These are phyloP conservation scores for Drosophila infuscata DNA, from an alignment of 2,888 invertebrate genomes.

Conservation along the genomic window DNA sequence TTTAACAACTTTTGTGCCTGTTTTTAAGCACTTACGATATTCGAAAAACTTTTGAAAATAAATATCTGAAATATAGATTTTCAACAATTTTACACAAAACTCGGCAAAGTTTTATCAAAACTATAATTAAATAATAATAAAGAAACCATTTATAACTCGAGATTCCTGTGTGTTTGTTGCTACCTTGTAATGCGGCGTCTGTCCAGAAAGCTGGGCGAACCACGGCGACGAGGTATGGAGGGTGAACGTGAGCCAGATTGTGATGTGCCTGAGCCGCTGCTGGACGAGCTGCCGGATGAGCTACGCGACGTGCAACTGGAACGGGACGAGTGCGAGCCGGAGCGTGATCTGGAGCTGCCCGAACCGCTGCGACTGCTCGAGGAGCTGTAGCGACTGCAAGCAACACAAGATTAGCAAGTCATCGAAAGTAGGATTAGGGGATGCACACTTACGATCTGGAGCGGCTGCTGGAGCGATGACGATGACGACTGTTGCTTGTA, in stretches of 20 bases:
- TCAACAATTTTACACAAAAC: conserved; percentile 3
- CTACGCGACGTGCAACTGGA: conserved; percentile 83
- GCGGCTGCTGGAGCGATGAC: conserved; percentile 83
- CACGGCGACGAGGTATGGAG: conserved; percentile 96
- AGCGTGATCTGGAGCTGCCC: conserved; percentile 82
- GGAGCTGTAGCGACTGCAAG: conserved; percentile 79
- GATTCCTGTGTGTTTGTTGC: conserved; percentile 36
- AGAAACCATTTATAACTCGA: not conserved
- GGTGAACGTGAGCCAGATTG: conserved; percentile 89
- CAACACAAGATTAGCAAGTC: not conserved
- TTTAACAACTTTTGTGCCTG: too few species aligned
- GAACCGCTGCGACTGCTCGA: conserved; percentile 82
- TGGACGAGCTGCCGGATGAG: conserved; percentile 83
- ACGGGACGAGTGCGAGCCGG: conserved; percentile 82
- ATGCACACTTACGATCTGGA: conserved; percentile 84
- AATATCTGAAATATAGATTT: not conserved
- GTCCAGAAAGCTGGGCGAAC: conserved; percentile 97
- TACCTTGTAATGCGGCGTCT: conserved; percentile 98
- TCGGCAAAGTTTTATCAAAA: conserved; percentile 23
- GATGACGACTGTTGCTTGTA: conserved; percentile 81
- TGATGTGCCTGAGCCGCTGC: conserved; percentile 80
- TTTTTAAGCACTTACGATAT: not conserved
- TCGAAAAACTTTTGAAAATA: not conserved
- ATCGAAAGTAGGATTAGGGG: not conserved
- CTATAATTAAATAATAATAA: not conserved